Evolutionary conservation across 2,797 vertebrate genomes (phyloP), one percentile per base, ranked within the genome.

Genomic region (Alosa sapidissima): DNA sequence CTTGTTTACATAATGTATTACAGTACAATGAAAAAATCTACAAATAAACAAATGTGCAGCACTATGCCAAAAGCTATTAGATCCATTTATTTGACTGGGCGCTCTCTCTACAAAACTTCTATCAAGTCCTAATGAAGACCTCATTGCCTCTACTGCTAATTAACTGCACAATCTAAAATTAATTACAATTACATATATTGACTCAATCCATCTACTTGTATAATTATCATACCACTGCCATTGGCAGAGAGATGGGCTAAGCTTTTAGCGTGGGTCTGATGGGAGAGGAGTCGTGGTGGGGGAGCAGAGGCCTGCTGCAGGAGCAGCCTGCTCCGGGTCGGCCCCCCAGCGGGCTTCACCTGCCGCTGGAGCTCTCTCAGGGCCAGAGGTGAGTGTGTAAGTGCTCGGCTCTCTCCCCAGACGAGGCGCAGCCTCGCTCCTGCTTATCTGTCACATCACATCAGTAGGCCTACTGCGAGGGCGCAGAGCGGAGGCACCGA

Each of bases 151-250:
- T 91, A 2, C 89, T 90, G 91, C 92, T 94, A 94, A 94, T 95
- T 93, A 94, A 93, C 87, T 88, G 87, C 89, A 91, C 91, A 92
- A 89, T 92, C 87, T 90, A 91, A 92, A 92, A 94, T 93, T 89
- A 94, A 96, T 94, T 93, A 93, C 90, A 93, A 87, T 92, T 94
- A n/a, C n/a, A n/a, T n/a, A 92, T 90, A 95, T 90, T 92, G 90
- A 92, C 90, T 92, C 91, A 90, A 94, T 94, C 91, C 86, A 92
- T 93, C 93, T 90, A 81, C 87, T 88, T 90, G 90, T 89, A 86
- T 92, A 93, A 93, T 94, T 91, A 94, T 93, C 88, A 89, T 91
- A 92, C 91, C 87, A 90, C 78, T 89, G 89, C 82, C 89, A 93
- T 92, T 91, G 92, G 91, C 89, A 91, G 86, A 91, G 90, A 86